Percentiles rank a stretch among this genome's conserved stretches.
phyloP scores from a whole-genome alignment of 35 echinoderm and acorn worm species.

The Ptychodera flava region DNA sequence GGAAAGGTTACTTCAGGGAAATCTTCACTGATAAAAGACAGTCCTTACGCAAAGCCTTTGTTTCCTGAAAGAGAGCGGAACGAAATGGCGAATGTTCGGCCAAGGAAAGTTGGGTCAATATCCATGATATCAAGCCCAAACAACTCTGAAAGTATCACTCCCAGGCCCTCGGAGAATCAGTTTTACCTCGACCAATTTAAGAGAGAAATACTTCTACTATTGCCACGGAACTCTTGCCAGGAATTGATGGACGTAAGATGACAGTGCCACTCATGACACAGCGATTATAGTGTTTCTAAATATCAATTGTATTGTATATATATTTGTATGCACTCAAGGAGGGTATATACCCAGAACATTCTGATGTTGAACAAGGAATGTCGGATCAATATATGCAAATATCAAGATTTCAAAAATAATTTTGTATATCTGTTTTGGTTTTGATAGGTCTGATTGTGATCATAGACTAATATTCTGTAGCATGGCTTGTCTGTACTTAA shows the following conservation, averaged over 20 bases:
- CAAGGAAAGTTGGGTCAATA: neutral
- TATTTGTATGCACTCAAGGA: no score
- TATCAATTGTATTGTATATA: no score
- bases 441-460: no score
- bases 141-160: neutral
- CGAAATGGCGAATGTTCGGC: neutral
- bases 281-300: no score
- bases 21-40: neutral
- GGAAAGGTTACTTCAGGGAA: neutral
- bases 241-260: neutral
- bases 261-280: neutral
- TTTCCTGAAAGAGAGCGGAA: neutral
- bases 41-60: neutral
- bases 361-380: no score
- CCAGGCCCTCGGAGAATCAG: neutral
- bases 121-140: neutral
- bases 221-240: neutral
- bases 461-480: no score
- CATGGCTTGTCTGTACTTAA: no score
- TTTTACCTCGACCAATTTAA: neutral
- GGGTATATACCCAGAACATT: no score
- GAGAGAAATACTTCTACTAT: neutral
- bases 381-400: no score
- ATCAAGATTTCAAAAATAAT: no score
- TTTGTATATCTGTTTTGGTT: no score